Evolutionary conservation across 2,888 invertebrate species (phyloP).

Genomic region (Aphodius granarius): DNA sequence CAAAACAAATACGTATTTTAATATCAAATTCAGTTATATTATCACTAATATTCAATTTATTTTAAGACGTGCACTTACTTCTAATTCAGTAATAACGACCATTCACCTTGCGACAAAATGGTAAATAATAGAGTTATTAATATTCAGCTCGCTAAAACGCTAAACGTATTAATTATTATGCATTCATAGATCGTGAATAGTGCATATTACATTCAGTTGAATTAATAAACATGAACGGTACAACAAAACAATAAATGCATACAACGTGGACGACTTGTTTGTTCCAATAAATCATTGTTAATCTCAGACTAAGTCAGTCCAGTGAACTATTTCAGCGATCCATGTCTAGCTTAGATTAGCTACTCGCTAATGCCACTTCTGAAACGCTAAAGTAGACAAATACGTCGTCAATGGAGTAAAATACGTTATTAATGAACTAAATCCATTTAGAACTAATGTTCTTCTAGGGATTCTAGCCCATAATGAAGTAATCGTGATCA

Average conservation of each 20-base stretch:
- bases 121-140: neutral
- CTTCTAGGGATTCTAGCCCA: neutral
- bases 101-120: neutral
- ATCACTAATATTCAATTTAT: too few relatives aligned
- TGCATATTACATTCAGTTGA: neutral
- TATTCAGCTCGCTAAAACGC: neutral
- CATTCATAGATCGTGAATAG: neutral
- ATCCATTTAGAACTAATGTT: neutral
- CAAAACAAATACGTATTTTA: too few relatives aligned
- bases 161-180: neutral
- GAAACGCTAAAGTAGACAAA: too few relatives aligned
- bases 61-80: too few relatives aligned
- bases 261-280: neutral
- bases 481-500: neutral
- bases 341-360: neutral
- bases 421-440: neutral
- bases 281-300: neutral
- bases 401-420: neutral
- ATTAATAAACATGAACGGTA: neutral
- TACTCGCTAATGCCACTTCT: too few relatives aligned
- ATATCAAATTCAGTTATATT: too few relatives aligned
- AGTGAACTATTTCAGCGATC: neutral
- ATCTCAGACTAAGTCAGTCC: neutral
- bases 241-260: neutral
- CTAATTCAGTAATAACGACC: neutral